Base-by-base conservation (phyloP, 2,797 vertebrate genomes). In the Schizothorax lantsangensis region DNA sequence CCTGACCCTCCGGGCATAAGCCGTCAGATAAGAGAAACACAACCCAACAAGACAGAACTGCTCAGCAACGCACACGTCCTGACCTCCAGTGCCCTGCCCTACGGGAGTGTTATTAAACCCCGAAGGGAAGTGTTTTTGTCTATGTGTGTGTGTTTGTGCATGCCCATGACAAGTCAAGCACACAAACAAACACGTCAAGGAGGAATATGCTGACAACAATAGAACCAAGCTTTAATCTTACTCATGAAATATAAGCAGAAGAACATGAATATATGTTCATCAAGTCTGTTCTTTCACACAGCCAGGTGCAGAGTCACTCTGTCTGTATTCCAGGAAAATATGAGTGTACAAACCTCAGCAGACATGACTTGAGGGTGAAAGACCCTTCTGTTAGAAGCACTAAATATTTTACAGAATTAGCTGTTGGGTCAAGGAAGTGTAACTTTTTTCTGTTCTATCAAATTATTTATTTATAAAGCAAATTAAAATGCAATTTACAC, bases 301-400 rank as follows among this genome's bases (percentile, higher is more conserved):
- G 23, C 90, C 92, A 92, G 91, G 89, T 90, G 88, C 88, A 88
- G 79, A 91, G 88, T 88, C 72, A 79, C 75, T 93, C 89, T 91
- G 88, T 91, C 81, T 88, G 91, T 92, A 91, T 84, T 90, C 91
- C 88, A 92, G 91, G 94, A 93, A 91, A 92, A 84, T 92, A 88
- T 91, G 90, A 91, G 89, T 90, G 87, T 89, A 91, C 92, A 91
- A 93, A 94, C 91, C 78, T 49, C 30, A 26, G 88, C 91, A 84
- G 77, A 90, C 88, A 89, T 92, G 91, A 91, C 93, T 92, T 83
- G 7, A 90, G 86, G 91, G 84, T 93, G 88, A 94, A 93, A 91
- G 92, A 90, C 92, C 93, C 93, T 92, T 93, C 92, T 94, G 93
- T 95, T 92, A 87, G 88, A 88, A 91, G 84, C 90, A 90, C 88